phyloP scores from a whole-genome alignment of 1,140 invertebrate genomes.

The Gryon sp. region DNA sequence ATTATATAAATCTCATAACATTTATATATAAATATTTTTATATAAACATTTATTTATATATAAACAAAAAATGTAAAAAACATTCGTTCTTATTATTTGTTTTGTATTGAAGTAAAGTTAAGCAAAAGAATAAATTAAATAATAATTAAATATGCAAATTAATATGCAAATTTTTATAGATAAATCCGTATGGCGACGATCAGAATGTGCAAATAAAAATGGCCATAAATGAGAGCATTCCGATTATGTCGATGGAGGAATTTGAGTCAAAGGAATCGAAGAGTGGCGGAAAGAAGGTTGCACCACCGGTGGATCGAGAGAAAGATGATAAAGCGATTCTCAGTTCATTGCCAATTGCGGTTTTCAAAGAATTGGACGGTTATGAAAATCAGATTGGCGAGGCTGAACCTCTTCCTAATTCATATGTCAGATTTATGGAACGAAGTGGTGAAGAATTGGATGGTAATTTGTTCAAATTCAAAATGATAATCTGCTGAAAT shows the following conservation, averaged over 20 bases:
- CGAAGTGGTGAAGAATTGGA: conserved; percentile 96
- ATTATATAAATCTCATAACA: no score
- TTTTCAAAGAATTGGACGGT: conserved; percentile 88
- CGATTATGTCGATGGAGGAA: conserved; percentile 70
- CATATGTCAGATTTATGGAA: conserved; percentile 95
- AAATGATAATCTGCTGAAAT: no score
- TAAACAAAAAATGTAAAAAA: background rate
- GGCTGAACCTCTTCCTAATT: conserved; percentile 88
- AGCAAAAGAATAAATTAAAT: conserved; percentile 11
- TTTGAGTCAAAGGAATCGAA: conserved; percentile 70
- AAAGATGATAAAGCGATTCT: conserved; percentile 76
- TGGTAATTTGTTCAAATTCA: no score
- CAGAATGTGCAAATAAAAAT: conserved; percentile 71
- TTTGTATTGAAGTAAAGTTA: conserved; percentile 1
- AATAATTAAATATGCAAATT: no score
- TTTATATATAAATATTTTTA: no score
- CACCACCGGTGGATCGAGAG: conserved; percentile 66
- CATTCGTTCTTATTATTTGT: no score
- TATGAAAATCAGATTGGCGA: conserved; percentile 87
- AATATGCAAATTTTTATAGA: no score
- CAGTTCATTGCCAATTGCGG: conserved; percentile 87
- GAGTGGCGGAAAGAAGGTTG: conserved; percentile 57
- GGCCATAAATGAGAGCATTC: conserved; percentile 71
- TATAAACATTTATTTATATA: no score
- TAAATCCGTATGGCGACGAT: conserved; percentile 74